Conservation (phyloP, 2,113 vertebrate species). For the Laticauda colubrina region DNA sequence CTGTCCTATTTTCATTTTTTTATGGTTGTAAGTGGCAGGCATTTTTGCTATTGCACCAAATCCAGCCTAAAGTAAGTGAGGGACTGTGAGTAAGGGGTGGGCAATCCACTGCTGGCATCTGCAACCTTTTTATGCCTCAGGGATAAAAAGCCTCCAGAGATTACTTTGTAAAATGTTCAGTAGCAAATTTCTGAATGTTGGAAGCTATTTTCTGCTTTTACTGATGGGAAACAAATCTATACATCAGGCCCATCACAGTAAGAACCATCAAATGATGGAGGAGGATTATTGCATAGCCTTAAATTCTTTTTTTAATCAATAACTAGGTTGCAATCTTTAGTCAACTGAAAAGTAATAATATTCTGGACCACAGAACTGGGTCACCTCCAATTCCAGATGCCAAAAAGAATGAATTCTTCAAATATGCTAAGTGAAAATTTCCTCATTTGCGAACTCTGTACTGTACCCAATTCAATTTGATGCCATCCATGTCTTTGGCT, state of each 20-base stretch:
- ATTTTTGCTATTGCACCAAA: neutral
- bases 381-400: neutral
- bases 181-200: neutral
- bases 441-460: neutral
- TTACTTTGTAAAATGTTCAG: neutral
- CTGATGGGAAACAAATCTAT: neutral
- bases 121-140: neutral
- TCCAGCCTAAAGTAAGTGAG: neutral
- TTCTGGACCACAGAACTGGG: neutral
- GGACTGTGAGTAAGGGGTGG: neutral
- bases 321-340: neutral
- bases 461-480: neutral
- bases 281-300: too few species aligned
- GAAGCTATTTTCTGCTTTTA: neutral
- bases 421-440: neutral
- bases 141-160: neutral
- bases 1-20: neutral
- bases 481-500: neutral
- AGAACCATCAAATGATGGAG: too few species aligned
- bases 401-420: neutral
- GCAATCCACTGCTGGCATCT: neutral
- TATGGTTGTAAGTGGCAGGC: neutral
- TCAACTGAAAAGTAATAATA: neutral
- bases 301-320: neutral
- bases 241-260: too few species aligned